phyloP scores from a whole-genome alignment of 2,797 vertebrate species.

The Chrosomus eos region DNA sequence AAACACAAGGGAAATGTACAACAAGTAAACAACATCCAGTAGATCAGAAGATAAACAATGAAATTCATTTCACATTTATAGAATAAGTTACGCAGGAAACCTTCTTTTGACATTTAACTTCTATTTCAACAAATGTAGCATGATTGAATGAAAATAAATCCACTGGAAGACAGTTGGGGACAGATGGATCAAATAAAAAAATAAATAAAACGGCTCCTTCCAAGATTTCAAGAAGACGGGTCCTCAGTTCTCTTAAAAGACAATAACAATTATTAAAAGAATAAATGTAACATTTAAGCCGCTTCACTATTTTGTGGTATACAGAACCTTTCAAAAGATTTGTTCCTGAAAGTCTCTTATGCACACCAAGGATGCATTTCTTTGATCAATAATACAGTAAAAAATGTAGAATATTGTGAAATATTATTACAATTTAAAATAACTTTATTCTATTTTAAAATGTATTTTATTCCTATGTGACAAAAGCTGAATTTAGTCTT shows the following conservation, averaged over 20 bases:
- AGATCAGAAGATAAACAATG: neutral
- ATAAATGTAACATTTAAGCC: neutral
- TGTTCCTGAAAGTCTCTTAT: neutral
- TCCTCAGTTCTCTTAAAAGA: slow-evolving; percentile 15
- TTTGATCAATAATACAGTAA: neutral
- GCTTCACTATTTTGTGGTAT: neutral
- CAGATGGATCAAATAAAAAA: neutral
- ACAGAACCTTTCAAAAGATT: neutral
- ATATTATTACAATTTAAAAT: neutral
- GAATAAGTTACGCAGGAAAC: neutral
- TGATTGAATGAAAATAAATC: neutral
- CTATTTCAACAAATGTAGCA: neutral
- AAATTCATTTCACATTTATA: neutral
- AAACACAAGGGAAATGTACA: neutral
- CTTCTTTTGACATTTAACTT: neutral
- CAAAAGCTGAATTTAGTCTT: neutral
- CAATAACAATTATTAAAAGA: neutral
- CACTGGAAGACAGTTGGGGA: neutral
- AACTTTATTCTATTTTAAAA: neutral
- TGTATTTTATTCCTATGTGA: neutral
- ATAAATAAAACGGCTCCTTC: neutral
- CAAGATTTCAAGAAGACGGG: neutral
- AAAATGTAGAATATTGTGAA: neutral
- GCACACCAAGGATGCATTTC: neutral
- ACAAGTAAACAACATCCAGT: neutral